Base-by-base conservation (phyloP, 2,113 vertebrate species). In the Polypterus bichir region DNA sequence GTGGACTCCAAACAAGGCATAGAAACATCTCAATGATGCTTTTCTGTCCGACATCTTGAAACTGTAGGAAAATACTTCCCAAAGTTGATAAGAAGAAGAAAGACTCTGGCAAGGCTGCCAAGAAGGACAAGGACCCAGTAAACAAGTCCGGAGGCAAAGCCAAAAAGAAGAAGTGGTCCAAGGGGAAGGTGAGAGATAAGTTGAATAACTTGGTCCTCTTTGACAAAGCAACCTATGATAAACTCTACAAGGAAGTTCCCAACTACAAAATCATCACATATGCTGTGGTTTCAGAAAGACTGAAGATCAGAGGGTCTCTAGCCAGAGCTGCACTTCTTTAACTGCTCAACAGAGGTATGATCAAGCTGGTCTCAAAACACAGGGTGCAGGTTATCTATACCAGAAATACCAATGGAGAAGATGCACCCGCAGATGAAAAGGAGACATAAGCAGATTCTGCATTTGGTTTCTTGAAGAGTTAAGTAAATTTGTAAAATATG, bases 141-240 rank as follows among this genome's bases (percentile, higher is more conserved):
- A 98, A 98, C 73, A 98, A 98, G 63, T 95, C 94, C 1, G 95
- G 94, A 61, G 95, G 95, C 77, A 98, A 98, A 64, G 95, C 94
- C 65, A 98, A 98, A 74, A 98, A 98, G 84, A 98, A 98, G 96
- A 99, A 98, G 91, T 99, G 96, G 95, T 99, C 96, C 75, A 97
- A 99, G 73, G 95, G 96, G 68, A 99, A 99, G 74, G 96, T 97
- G 67, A 86, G 96, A 73, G 96, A 99, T 76, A 98, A 99, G 83
- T 78, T 99, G 69, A 99, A 98, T 84, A 99, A 99, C 73, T 72
- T 99, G 7, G 92, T 97, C 46, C 82, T 99, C 71, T 97, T 99
- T 63, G 95, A 98, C 76, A 99, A 99, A 74, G 95, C 93, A 2
- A 97, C 95, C 1, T 98, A 97, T 0, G 96, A 99, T 54, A 97